Percentiles rank a stretch among this genome's conserved stretches.
These are phyloP conservation scores for Clarias magur DNA, from an alignment of 2,113 vertebrate species.

Conservation along the genomic window DNA sequence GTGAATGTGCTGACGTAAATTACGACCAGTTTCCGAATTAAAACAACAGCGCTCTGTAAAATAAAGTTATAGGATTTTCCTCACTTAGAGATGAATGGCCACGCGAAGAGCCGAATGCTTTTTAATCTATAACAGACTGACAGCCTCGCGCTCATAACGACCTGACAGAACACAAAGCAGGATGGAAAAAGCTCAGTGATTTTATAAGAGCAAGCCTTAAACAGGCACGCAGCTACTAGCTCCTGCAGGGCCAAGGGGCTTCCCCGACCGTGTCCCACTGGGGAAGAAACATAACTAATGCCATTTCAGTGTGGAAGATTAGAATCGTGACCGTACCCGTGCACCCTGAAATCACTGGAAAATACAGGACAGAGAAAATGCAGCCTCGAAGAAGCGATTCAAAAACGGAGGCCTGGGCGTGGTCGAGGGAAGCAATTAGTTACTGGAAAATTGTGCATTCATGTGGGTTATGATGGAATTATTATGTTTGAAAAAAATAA, in stretches of 20 bases:
- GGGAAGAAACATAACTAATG: slow-evolving; percentile 10
- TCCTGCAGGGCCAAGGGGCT: not conserved
- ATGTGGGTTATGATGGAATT: not conserved
- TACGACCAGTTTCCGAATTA: not conserved
- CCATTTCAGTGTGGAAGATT: not conserved
- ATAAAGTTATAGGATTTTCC: slow-evolving; percentile 23
- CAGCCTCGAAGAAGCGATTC: not conserved
- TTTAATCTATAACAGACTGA: slow-evolving; percentile 33
- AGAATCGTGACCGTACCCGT: not conserved
- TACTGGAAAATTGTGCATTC: not conserved
- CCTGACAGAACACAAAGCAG: slow-evolving; percentile 8
- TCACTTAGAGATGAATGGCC: not conserved
- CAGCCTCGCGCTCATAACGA: slow-evolving; percentile 6
- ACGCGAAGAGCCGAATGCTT: slow-evolving; percentile 5
- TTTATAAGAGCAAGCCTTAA: slow-evolving; percentile 28
- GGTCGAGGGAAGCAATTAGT: not conserved
- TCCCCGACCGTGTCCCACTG: slow-evolving; percentile 1
- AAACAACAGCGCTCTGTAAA: not conserved
- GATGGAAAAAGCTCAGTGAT: slow-evolving; percentile 30
- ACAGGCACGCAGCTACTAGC: slow-evolving; percentile 7
- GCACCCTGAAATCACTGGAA: slow-evolving; percentile 17
- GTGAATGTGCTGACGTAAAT: not conserved
- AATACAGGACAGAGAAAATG: not conserved
- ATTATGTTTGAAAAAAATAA: no score
- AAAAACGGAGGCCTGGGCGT: not conserved